Evolutionary conservation across 53 echinoderm and acorn worm genomes (phyloP), one percentile per base, ranked within the genome.

Genomic region (Holothuria leucospilota): DNA sequence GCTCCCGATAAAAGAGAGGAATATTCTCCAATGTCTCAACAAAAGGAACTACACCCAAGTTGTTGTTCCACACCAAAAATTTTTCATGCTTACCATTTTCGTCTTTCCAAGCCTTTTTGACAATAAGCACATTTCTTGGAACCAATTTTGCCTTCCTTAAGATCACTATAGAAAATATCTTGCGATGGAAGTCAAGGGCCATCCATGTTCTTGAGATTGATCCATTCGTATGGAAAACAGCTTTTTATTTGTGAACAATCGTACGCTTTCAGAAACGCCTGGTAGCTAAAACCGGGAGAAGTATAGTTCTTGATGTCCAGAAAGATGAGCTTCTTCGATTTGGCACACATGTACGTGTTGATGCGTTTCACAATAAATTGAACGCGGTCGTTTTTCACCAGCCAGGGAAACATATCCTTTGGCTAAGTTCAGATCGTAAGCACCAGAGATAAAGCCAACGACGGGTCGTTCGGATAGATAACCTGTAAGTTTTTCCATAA

Each of bases 221-320:
- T 15, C 61, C 61, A 60, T 60, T 60, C 20, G 20, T 15, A 60
- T 60, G 14, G 61, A 20, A 60, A 60, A 60, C 14, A 60, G 20
- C 61, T 20, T 20, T 60, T 60, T 60, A 20, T 13, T 60, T 60
- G n/a, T n/a, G n/a, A n/a, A n/a, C n/a, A n/a, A n/a, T n/a, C n/a
- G n/a, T n/a, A n/a, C n/a, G n/a, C n/a, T n/a, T n/a, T n/a, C n/a
- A n/a, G n/a, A n/a, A n/a, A n/a, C n/a, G 73, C 62, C 2, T 53
- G 61, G 20, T 85, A 88, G 56, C 82, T 82, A 18, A 88, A 92
- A 4, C 82, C 82, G 0, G 88, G 88, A 10, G 86, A 88, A 2
- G 85, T 29, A 39, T 68, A 92, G 28, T 88, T 92, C 0, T 27
- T 24, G 34, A 92, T 85, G 38, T 92, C 92, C 0, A 92, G 59